Evolutionary conservation across 2,888 invertebrate genomes (phyloP).

Genomic region (Agonum fuliginosum): DNA sequence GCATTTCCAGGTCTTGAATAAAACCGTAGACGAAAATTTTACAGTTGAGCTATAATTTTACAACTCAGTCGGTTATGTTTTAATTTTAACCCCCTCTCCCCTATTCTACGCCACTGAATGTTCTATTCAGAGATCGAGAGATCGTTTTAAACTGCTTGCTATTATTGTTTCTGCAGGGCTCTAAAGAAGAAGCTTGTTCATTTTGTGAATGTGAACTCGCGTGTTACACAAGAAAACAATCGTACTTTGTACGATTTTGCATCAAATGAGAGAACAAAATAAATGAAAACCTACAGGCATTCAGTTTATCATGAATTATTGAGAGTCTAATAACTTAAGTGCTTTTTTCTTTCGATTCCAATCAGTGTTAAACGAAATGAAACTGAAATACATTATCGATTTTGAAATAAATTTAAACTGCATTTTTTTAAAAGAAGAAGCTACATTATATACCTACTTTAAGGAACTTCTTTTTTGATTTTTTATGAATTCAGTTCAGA

Average conservation of each 20-base stretch:
- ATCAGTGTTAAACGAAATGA: background rate
- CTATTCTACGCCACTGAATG: background rate
- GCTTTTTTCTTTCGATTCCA: background rate
- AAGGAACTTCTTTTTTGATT: too few relatives aligned
- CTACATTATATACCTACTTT: too few relatives aligned
- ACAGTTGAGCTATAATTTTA: too few relatives aligned
- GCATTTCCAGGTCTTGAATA: too few relatives aligned
- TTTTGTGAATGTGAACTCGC: background rate
- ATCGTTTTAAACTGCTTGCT: background rate
- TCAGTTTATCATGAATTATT: background rate
- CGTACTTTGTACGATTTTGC: background rate
- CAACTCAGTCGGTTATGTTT: too few relatives aligned
- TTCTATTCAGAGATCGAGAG: background rate
- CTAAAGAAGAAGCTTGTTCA: slow-evolving; percentile 17
- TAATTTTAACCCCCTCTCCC: too few relatives aligned
- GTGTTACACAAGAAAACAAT: slow-evolving; percentile 6
- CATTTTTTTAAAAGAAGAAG: too few relatives aligned
- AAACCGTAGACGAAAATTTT: too few relatives aligned
- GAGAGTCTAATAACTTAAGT: background rate
- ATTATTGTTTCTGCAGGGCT: slow-evolving; percentile 9
- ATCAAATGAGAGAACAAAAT: background rate
- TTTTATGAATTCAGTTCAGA: too few relatives aligned
- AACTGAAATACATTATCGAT: too few relatives aligned
- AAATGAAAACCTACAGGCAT: background rate
- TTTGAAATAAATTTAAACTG: too few relatives aligned